Percentiles rank a stretch among this genome's conserved stretches.
Evolutionary conservation across 2,113 vertebrate species (phyloP).

Genomic region (Otolemur garnettii): DNA sequence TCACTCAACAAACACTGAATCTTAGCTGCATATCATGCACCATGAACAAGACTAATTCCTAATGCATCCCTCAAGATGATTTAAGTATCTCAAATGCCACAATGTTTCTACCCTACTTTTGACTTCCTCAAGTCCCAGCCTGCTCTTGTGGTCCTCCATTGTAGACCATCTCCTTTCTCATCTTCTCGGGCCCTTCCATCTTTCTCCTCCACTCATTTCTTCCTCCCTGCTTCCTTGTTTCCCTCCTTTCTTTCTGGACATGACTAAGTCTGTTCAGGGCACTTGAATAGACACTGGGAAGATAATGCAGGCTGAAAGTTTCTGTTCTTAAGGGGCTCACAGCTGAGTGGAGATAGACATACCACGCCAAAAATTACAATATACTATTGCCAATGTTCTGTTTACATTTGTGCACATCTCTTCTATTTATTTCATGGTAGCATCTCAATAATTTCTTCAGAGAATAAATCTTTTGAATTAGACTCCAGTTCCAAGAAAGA

Average conservation of each 20-base stretch:
- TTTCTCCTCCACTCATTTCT: background rate
- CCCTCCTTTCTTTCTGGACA: background rate
- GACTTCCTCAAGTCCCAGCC: background rate
- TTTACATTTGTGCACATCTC: background rate
- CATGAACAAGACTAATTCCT: background rate
- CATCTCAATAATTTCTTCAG: background rate
- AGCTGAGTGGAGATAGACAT: background rate
- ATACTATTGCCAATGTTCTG: background rate
- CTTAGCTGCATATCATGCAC: background rate
- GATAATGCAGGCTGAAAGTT: background rate
- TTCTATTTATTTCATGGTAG: background rate
- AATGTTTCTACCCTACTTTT: background rate
- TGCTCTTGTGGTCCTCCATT: background rate
- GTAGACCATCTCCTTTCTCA: background rate
- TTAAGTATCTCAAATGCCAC: background rate
- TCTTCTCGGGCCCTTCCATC: background rate
- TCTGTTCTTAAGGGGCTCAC: background rate
- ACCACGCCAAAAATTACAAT: background rate
- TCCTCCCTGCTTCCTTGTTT: background rate
- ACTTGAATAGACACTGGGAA: background rate
- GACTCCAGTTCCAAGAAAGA: slow-evolving; percentile 12
- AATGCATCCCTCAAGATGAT: background rate
- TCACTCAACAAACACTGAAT: background rate
- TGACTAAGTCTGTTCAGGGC: background rate
- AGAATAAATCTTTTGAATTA: slow-evolving; percentile 15